Percentiles rank a stretch among this genome's conserved stretches.
Conservation (phyloP, 1,140 invertebrate genomes). For the Polypedilum vanderplanki region DNA sequence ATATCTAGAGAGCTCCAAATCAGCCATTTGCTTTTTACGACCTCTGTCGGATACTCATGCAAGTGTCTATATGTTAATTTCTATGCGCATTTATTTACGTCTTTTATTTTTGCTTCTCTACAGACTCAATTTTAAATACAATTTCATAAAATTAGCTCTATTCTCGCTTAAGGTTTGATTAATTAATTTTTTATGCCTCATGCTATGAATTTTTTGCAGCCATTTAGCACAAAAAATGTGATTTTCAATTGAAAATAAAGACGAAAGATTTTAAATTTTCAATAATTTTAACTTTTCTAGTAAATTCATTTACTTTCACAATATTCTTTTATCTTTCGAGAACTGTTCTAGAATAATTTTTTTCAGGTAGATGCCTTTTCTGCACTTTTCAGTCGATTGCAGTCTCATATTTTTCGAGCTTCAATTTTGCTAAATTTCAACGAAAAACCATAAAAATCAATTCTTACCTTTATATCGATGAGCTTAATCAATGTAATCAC, state of each 20-base stretch:
- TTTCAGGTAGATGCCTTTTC: background rate
- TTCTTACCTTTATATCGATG: slow-evolving; percentile 27
- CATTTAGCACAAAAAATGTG: no score
- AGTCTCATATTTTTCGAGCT: background rate
- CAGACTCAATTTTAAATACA: background rate
- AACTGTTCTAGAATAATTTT: background rate
- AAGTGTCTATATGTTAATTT: background rate
- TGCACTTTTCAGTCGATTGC: background rate
- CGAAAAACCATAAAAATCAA: background rate
- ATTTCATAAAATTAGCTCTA: background rate
- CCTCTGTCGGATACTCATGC: background rate
- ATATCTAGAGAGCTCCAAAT: background rate
- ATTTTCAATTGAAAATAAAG: background rate
- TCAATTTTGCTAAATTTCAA: slow-evolving; percentile 5
- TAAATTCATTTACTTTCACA: background rate
- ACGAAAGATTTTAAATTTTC: background rate
- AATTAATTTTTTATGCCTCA: no score
- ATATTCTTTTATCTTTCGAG: background rate
- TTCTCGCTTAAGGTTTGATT: background rate
- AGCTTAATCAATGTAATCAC: background rate
- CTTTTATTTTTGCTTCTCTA: background rate
- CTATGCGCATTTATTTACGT: slow-evolving; percentile 11
- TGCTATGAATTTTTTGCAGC: no score
- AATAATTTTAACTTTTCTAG: background rate
- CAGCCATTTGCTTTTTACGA: slow-evolving; percentile 16